phyloP scores from a whole-genome alignment of 2,888 invertebrate species.

The Ditylenchus weischeri region DNA sequence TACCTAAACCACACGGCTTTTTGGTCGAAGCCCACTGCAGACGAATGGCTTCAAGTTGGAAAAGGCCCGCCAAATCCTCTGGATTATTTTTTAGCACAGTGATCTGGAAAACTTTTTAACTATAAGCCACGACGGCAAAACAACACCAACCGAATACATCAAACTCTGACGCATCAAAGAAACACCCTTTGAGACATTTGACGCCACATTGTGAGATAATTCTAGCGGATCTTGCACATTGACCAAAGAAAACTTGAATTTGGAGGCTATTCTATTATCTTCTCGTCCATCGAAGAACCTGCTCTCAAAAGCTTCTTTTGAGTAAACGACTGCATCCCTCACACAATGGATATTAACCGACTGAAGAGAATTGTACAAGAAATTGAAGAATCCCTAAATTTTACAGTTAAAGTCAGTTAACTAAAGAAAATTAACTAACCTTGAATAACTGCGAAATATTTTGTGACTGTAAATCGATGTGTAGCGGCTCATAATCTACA shows the following conservation, averaged over 20 bases:
- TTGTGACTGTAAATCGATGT: slow-evolving; percentile 7
- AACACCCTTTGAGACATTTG: slow-evolving; percentile 26
- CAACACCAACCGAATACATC: slow-evolving; percentile 7
- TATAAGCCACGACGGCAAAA: too few species aligned
- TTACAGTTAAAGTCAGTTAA: background rate
- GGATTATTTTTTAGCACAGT: too few species aligned
- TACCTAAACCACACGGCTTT: too few species aligned
- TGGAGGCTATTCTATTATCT: background rate
- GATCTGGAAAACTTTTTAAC: background rate
- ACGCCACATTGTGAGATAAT: slow-evolving; percentile 35
- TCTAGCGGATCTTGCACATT: slow-evolving; percentile 41
- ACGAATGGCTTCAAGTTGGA: slow-evolving; percentile 1
- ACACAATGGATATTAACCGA: slow-evolving; percentile 12
- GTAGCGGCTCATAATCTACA: slow-evolving; percentile 23
- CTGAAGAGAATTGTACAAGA: slow-evolving; percentile 17
- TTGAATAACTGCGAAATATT: slow-evolving; percentile 12
- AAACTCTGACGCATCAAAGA: slow-evolving; percentile 26
- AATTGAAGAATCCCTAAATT: slow-evolving; percentile 22
- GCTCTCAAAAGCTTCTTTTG: slow-evolving; percentile 2
- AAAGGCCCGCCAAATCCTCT: slow-evolving; percentile 5
- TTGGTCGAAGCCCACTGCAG: background rate
- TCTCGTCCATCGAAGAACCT: background rate
- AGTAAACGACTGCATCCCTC: background rate
- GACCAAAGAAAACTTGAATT: slow-evolving; percentile 26
- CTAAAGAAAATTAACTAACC: background rate